phyloP scores from a whole-genome alignment of 2,888 invertebrate species.

The Tiphia femorata region DNA sequence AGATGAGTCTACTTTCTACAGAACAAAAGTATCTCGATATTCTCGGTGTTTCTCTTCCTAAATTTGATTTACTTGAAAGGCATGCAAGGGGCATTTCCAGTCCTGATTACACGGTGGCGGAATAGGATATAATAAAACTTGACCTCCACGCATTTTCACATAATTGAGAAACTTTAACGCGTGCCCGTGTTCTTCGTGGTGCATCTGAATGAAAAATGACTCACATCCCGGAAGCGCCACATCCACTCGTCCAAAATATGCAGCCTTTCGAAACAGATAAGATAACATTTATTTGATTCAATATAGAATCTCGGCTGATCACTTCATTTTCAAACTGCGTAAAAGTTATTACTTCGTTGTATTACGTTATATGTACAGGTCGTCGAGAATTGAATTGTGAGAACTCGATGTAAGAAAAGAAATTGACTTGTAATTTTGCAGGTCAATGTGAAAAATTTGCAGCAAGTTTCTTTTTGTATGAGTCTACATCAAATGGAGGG shows the following conservation, averaged over 20 bases:
- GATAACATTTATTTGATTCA: too few relatives aligned
- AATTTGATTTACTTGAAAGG: constrained; percentile 60
- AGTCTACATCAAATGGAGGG: too few relatives aligned
- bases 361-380: too few relatives aligned
- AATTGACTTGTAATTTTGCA: too few relatives aligned
- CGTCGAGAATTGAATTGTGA: too few relatives aligned
- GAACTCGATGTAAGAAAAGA: too few relatives aligned
- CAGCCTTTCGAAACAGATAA: constrained; percentile 42
- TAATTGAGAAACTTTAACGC: constrained; percentile 69
- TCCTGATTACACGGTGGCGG: constrained; percentile 58
- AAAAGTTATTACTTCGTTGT: too few relatives aligned
- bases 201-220: constrained; percentile 70
- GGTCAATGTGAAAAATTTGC: too few relatives aligned
- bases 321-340: too few relatives aligned
- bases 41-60: not conserved
- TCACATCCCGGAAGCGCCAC: constrained; percentile 67
- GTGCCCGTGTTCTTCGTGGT: constrained; percentile 70
- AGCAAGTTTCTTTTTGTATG: too few relatives aligned
- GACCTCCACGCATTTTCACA: constrained; percentile 70
- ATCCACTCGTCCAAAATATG: constrained; percentile 69
- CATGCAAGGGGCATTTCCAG: constrained; percentile 67
- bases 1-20: too few relatives aligned
- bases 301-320: too few relatives aligned
- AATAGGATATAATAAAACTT: constrained; percentile 61
- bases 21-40: not conserved